Evolutionary conservation across 2,797 vertebrate species (phyloP), one percentile per base, ranked within the genome.

Genomic region (Acanthopagrus latus): DNA sequence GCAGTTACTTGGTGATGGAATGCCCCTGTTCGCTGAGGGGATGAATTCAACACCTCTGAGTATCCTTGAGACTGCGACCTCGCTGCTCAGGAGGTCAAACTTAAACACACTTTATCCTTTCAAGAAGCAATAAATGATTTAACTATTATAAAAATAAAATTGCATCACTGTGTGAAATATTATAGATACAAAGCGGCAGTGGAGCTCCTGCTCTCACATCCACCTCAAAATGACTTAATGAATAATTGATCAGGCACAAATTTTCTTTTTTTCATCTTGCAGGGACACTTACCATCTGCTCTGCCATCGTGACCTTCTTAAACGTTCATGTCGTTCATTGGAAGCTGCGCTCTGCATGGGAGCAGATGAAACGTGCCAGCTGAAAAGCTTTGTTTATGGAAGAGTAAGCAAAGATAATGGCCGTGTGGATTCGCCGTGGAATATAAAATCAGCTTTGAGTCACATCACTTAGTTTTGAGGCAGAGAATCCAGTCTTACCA

Each of bases 231-330:
- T 69, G 23, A 6, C 48, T 12, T 4, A 2, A 71, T 86, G 73
- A 90, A 89, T 89, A 88, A 76, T 76, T 76, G 71, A 84, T 74
- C 27, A 74, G 69, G 51, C 62, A 41, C 17, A 21, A 33, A 16
- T 64, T 77, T 76, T 29, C 50, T 5, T 69, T 62, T 62, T 51
- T 52, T 21, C 5, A 52, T 62, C 44, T 51, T 50, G 14, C 33
- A 81, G 13, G 56, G 64, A 77, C 58, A 64, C 64, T 65, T 25
- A 75, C 44, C 64, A 74, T 65, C 81, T 57, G 64, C 68, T 69
- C 63, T 47, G 64, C 63, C 10, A 0, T 66, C 58, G 43, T 80
- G 81, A 88, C 76, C 81, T 80, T 78, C 64, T 70, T 65, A 83
- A 83, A 56, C 5, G 13, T 67, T 83, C 20, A 9, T 27, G 69